Evolutionary conservation across 2,888 invertebrate species (phyloP), one percentile per base, ranked within the genome.

Genomic region (Cephus sareptanus): DNA sequence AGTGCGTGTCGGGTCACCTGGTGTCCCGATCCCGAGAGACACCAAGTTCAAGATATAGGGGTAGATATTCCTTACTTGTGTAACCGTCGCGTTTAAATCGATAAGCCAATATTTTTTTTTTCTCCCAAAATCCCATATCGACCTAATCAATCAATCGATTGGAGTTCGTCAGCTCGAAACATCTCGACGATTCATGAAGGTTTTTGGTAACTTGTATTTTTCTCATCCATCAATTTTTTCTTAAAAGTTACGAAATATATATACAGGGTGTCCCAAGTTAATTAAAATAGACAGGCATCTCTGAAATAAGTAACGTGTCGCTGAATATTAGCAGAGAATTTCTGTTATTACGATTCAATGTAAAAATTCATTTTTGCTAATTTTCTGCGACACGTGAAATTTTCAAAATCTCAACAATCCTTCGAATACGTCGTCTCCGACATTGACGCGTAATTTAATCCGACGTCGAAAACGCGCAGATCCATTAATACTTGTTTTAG

Each of bases 1-100:
- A 69, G 70, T 70, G 77, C 77, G 77, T 75, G 75, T 74, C 56
- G 75, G 77, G 75, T 77, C 77, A 77, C 77, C 77, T 77, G 77
- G 77, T 77, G 74, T 77, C 71, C 77, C 56, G 23, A 74, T 77
- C 77, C 74, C 77, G 12, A 68, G 77, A 69, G 77, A 77, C 35
- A 68, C 74, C 35, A 69, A 68, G 33, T 69, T 77, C 31, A 69
- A 75, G 34, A 37, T 74, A 34, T 34, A 73, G 11, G 15, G 56
- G 37, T 77, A 77, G 77, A 77, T 40, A 40, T 15, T 56, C 23
- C 56, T 9, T 23, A 23, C 23, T 56, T 56, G 23, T 56, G 56
- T 9, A 23, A 56, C 23, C 56, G 56, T 23, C 56, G 23, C 56
- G 56, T 9, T 56, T 23, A 56, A 56, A 56, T 56, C 56, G 56